These are phyloP conservation scores for Petrocephalus zakoni DNA, from an alignment of 2,113 vertebrate species.

Conservation along the genomic window DNA sequence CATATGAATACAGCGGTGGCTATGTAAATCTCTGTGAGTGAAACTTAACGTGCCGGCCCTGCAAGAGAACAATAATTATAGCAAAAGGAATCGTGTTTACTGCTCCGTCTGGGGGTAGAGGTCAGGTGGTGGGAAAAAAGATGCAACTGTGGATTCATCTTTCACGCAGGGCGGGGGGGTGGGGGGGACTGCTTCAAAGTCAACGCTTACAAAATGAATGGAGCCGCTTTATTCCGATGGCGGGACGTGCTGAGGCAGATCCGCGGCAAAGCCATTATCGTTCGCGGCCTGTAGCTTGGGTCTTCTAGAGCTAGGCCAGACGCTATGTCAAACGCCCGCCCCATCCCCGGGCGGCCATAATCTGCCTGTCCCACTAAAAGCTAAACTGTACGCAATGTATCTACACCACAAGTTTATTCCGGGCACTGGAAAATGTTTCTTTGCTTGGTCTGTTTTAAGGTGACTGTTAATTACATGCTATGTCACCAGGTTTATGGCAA, in stretches of 20 bases:
- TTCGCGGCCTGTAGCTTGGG: background rate
- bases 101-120: conserved; percentile 79
- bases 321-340: background rate
- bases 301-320: conserved; percentile 3
- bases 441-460: background rate
- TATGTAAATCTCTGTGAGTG: conserved; percentile 82
- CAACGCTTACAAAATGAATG: conserved; percentile 24
- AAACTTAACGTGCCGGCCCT: conserved; percentile 71
- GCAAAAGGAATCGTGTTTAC: conserved; percentile 82
- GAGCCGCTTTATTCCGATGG: conserved; percentile 11
- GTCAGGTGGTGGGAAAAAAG: conserved; percentile 48
- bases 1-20: conserved; percentile 81
- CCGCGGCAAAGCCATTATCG: background rate
- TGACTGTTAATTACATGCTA: background rate
- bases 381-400: background rate
- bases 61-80: conserved; percentile 81
- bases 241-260: background rate
- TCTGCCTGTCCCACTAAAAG: background rate
- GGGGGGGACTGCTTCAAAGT: background rate
- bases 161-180: background rate
- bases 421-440: background rate
- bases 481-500: background rate
- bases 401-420: background rate
- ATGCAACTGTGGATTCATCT: conserved; percentile 46
- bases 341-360: background rate